Evolutionary conservation across 2,888 invertebrate genomes (phyloP).

Genomic region (Ernsta delagoae): DNA sequence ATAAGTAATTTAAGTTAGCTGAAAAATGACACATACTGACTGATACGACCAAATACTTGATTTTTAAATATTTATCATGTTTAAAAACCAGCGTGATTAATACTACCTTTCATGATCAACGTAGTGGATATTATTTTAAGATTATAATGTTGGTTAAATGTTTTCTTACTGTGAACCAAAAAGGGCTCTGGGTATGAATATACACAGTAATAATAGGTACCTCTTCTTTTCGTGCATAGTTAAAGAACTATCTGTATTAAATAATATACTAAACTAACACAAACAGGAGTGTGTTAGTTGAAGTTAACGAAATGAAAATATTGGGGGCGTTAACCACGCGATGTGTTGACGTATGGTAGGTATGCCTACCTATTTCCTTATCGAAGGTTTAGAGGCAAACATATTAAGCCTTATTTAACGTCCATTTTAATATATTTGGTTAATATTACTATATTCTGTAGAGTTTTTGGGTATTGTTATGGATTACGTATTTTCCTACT

Average conservation of each 20-base stretch:
- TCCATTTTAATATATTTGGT: not conserved
- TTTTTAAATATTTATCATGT: too few relatives aligned
- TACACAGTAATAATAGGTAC: too few relatives aligned
- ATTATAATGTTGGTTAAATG: not conserved
- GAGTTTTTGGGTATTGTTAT: not conserved
- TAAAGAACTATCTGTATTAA: not conserved
- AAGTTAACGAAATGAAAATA: slow-evolving; percentile 36
- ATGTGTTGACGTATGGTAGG: slow-evolving; percentile 63
- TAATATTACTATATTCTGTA: not conserved
- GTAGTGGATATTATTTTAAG: too few relatives aligned
- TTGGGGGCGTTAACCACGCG: slow-evolving; percentile 48
- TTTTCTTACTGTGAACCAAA: not conserved
- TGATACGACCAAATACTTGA: too few relatives aligned
- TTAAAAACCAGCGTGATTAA: too few relatives aligned
- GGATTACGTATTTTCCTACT: too few relatives aligned
- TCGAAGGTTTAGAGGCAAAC: slow-evolving; percentile 18
- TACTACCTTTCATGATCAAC: too few relatives aligned
- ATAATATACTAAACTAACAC: slow-evolving; percentile 15
- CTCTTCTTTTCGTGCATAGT: too few relatives aligned
- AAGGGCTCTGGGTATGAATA: not conserved
- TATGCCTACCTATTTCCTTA: slow-evolving; percentile 46
- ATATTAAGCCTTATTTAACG: not conserved
- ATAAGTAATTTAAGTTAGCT: not conserved
- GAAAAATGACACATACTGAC: too few relatives aligned
- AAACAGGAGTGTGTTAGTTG: slow-evolving; percentile 28